Evolutionary conservation across 2,888 invertebrate genomes (phyloP).

Genomic region (Philaethria dido): DNA sequence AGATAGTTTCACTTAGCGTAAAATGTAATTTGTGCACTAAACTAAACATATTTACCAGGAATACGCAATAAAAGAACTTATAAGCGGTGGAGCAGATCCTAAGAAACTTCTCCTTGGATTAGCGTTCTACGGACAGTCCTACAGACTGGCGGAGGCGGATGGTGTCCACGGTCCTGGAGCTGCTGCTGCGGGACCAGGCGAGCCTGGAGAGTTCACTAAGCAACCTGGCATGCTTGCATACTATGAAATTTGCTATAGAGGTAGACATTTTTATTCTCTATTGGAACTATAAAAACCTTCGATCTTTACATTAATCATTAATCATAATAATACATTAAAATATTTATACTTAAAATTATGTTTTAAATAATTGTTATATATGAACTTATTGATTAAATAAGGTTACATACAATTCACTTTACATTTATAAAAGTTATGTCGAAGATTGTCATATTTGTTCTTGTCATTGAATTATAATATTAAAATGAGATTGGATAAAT

Average conservation of each 20-base stretch:
- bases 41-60: constrained; percentile 79
- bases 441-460: too few species aligned
- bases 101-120: constrained; percentile 91
- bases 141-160: constrained; percentile 83
- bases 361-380: too few species aligned
- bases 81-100: constrained; percentile 89
- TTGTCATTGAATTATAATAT: too few species aligned
- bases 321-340: too few species aligned
- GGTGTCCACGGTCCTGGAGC: constrained; percentile 82
- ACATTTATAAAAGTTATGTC: too few species aligned
- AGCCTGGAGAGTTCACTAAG: constrained; percentile 90
- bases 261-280: constrained; percentile 49
- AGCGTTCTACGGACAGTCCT: constrained; percentile 95
- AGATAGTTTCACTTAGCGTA: too few species aligned
- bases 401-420: too few species aligned
- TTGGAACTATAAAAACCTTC: too few species aligned
- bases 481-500: too few species aligned
- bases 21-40: neutral
- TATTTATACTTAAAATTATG: too few species aligned
- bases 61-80: constrained; percentile 90
- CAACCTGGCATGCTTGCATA: constrained; percentile 95
- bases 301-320: too few species aligned
- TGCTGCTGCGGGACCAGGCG: constrained; percentile 89
- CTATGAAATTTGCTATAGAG: constrained; percentile 91
- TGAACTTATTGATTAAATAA: too few species aligned